Conservation (phyloP, 2,797 vertebrate species). For the Cygnus olor region DNA sequence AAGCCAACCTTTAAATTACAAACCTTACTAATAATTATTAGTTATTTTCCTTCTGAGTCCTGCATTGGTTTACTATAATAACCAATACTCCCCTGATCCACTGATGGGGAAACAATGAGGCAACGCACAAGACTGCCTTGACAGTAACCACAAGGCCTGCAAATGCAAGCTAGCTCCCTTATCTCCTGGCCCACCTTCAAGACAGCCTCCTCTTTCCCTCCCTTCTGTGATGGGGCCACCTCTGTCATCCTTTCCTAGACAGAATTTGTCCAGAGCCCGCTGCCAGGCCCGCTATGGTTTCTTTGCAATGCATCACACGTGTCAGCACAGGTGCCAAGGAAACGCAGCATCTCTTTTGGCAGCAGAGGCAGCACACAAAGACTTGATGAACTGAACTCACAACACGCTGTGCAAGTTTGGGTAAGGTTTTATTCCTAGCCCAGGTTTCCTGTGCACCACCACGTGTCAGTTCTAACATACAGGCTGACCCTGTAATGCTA, state of each 20-base stretch:
- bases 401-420: background rate
- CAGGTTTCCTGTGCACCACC: background rate
- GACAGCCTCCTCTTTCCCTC: background rate
- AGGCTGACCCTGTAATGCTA: slow-evolving; percentile 17
- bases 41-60: background rate
- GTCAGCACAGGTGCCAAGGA: background rate
- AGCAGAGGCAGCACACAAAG: background rate
- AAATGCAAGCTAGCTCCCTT: background rate
- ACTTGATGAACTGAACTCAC: background rate
- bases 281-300: background rate
- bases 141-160: background rate
- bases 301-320: background rate
- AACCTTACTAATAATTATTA: slow-evolving; percentile 7
- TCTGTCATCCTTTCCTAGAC: background rate
- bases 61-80: background rate
- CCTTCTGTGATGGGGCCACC: background rate
- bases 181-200: background rate
- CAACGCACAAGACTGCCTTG: background rate
- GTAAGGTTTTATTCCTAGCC: background rate
- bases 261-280: background rate
- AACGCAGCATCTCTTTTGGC: background rate
- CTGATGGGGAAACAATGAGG: background rate
- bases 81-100: background rate
- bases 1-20: background rate
- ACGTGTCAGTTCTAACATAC: background rate